Conservation (phyloP, 2,113 vertebrate species). For the Periophthalmus modestus region DNA sequence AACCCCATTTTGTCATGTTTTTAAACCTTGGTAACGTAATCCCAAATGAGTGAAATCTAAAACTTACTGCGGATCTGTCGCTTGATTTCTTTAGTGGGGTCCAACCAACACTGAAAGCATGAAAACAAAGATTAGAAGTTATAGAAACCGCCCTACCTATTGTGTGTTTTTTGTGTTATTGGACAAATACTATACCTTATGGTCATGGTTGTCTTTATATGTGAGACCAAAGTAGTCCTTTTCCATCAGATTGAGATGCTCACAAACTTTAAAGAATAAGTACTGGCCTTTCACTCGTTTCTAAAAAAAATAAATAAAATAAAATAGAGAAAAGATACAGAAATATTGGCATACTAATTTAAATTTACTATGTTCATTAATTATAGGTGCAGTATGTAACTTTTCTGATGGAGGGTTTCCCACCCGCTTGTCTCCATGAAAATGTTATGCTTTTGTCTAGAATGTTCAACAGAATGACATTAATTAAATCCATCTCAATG, state of each 20-base stretch:
- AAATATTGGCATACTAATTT: too few species aligned
- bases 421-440: too few species aligned
- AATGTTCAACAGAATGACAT: too few species aligned
- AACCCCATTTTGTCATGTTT: slow-evolving; percentile 18
- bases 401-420: too few species aligned
- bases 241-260: slow-evolving; percentile 72
- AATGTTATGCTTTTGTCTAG: too few species aligned
- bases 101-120: slow-evolving; percentile 76
- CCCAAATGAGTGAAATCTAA: background rate
- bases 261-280: slow-evolving; percentile 73
- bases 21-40: slow-evolving; percentile 8
- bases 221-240: slow-evolving; percentile 74
- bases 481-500: too few species aligned
- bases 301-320: slow-evolving; percentile 52
- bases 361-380: too few species aligned
- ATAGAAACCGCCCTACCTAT: background rate
- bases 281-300: slow-evolving; percentile 72
- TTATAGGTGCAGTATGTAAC: too few species aligned
- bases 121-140: background rate
- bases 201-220: slow-evolving; percentile 63
- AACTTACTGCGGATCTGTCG: slow-evolving; percentile 80
- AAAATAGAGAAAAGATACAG: slow-evolving; percentile 15
- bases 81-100: slow-evolving; percentile 80
- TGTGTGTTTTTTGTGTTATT: background rate
- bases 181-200: slow-evolving; percentile 44